phyloP scores from a whole-genome alignment of 2,797 vertebrate species.

The Clarias fuscus region DNA sequence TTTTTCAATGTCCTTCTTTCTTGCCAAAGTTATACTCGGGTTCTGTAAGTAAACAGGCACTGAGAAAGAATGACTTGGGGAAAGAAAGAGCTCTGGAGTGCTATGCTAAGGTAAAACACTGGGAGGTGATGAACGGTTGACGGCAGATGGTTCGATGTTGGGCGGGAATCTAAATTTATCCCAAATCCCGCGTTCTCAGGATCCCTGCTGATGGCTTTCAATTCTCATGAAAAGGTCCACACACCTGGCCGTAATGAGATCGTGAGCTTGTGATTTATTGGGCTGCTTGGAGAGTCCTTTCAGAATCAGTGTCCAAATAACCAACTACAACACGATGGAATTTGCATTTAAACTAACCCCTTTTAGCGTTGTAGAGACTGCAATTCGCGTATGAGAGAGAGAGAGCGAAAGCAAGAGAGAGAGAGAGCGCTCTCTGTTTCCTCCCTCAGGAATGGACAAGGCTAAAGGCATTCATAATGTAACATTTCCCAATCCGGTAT shows the following conservation, averaged over 20 bases:
- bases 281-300: neutral
- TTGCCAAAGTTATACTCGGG: neutral
- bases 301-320: conserved; percentile 12
- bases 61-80: neutral
- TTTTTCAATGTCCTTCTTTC: neutral
- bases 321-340: neutral
- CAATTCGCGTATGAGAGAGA: neutral
- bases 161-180: conserved; percentile 35
- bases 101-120: neutral
- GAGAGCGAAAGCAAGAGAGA: neutral
- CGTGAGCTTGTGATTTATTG: conserved; percentile 9
- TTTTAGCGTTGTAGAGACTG: neutral
- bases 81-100: no score
- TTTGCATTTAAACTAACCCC: conserved; percentile 10
- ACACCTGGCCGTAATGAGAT: conserved; percentile 18
- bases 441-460: neutral
- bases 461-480: neutral
- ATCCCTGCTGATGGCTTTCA: neutral
- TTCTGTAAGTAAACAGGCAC: neutral
- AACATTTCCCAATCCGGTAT: conserved; percentile 21
- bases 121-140: conserved; percentile 19
- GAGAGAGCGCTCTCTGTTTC: neutral
- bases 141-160: neutral
- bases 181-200: conserved; percentile 27
- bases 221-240: conserved; percentile 2